Percentiles rank a stretch among this genome's conserved stretches.
These are phyloP conservation scores for Capitella teleta DNA, from an alignment of 1,140 invertebrate species.

Conservation along the genomic window DNA sequence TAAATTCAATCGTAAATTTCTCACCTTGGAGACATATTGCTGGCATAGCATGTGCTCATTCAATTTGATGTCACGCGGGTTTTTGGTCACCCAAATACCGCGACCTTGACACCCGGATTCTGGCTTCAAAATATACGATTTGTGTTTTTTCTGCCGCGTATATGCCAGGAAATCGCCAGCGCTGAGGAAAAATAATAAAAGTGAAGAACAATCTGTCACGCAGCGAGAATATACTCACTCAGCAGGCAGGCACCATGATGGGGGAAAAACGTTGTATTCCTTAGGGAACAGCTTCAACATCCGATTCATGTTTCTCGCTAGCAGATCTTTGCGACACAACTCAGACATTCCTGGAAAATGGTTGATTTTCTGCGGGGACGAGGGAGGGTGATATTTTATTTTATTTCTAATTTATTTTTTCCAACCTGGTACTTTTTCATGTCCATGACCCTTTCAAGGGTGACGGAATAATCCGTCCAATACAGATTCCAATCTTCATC, in stretches of 20 bases:
- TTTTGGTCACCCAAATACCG: slow-evolving; percentile 38
- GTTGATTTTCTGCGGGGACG: slow-evolving; percentile 31
- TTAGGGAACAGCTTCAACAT: slow-evolving; percentile 33
- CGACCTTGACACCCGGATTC: slow-evolving; percentile 32
- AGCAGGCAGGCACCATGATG: slow-evolving; percentile 40
- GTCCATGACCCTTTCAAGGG: slow-evolving; percentile 69
- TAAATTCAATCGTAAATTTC: too few relatives aligned
- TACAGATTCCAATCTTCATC: slow-evolving; percentile 75
- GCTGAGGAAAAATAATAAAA: not conserved
- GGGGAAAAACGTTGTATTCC: slow-evolving; percentile 38
- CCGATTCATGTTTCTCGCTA: slow-evolving; percentile 38
- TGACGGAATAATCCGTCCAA: slow-evolving; percentile 75
- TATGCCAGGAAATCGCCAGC: not conserved
- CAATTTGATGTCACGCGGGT: not conserved
- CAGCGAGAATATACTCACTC: slow-evolving; percentile 19
- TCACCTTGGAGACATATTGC: slow-evolving; percentile 1
- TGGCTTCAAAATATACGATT: slow-evolving; percentile 40
- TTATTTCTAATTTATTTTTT: not conserved
- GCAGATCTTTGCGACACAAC: slow-evolving; percentile 37
- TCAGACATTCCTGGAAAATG: slow-evolving; percentile 43
- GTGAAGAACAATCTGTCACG: not conserved
- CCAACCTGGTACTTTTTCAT: slow-evolving; percentile 68
- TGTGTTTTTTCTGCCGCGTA: slow-evolving; percentile 22
- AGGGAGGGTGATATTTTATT: not conserved
- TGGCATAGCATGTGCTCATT: slow-evolving; percentile 3